Evolutionary conservation across 2,888 invertebrate species (phyloP).

Genomic region (Microdon myrmicae): DNA sequence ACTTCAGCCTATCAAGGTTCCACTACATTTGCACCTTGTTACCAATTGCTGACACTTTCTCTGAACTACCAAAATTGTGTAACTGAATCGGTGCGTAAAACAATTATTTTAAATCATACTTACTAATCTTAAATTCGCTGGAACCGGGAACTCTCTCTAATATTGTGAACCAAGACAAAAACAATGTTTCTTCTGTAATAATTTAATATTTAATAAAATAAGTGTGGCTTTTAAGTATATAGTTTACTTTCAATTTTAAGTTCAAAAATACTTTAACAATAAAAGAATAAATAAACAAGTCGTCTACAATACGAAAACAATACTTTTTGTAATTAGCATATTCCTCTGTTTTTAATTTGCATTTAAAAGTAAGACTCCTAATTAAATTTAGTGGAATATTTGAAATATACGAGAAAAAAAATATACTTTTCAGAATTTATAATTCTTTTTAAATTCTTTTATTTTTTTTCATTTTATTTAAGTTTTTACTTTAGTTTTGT

Average conservation of each 20-base stretch:
- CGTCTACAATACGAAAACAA: conserved; percentile 46
- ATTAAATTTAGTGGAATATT: conserved; percentile 48
- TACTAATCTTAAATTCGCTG: too few relatives aligned
- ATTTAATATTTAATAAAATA: conserved; percentile 52
- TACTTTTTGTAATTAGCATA: conserved; percentile 24
- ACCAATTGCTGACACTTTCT: too few relatives aligned
- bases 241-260: conserved; percentile 38
- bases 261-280: conserved; percentile 41
- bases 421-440: conserved; percentile 27
- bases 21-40: too few relatives aligned
- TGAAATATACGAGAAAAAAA: conserved; percentile 51
- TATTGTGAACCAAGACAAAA: too few relatives aligned
- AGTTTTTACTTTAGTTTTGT: conserved; percentile 3
- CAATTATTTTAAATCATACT: too few relatives aligned
- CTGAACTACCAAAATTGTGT: too few relatives aligned
- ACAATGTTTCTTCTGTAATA: conserved; percentile 31
- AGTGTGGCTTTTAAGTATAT: conserved; percentile 50
- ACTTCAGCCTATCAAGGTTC: too few relatives aligned
- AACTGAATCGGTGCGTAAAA: too few relatives aligned
- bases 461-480: conserved; percentile 4
- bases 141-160: too few relatives aligned
- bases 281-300: conserved; percentile 49
- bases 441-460: too few relatives aligned
- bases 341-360: conserved; percentile 25
- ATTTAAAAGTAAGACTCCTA: conserved; percentile 47